Conservation (phyloP, 2,113 vertebrate species). For the Bubo bubo region DNA sequence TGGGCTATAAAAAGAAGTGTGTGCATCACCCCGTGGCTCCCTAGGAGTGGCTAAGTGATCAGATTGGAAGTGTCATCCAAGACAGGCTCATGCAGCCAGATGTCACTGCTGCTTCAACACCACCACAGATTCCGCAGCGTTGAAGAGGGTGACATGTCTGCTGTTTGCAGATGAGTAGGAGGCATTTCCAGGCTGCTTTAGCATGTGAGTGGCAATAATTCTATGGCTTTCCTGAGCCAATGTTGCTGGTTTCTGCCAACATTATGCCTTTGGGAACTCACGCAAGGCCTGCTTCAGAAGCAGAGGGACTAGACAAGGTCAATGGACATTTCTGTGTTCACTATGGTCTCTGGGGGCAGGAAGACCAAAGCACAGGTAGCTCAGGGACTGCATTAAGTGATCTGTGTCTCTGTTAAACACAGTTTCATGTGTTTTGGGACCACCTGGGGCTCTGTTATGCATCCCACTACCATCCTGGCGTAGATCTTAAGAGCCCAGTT, state of each 20-base stretch:
- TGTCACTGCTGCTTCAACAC: background rate
- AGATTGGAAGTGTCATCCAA: background rate
- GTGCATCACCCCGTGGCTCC: background rate
- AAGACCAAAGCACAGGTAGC: background rate
- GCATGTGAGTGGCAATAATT: background rate
- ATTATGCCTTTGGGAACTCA: background rate
- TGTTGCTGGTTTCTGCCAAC: background rate
- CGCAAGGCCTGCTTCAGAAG: background rate
- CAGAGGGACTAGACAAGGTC: background rate
- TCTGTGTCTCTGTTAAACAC: background rate
- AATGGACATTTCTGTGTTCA: background rate
- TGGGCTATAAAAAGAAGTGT: background rate
- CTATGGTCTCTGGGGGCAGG: background rate
- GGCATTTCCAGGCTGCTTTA: background rate
- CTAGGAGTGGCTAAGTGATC: background rate
- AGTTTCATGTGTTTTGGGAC: background rate
- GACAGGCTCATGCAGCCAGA: background rate
- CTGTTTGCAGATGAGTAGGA: background rate
- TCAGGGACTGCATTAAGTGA: background rate
- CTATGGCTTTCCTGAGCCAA: background rate
- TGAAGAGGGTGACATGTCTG: background rate
- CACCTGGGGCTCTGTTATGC: background rate
- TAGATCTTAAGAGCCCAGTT: background rate
- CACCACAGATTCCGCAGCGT: fast-evolving
- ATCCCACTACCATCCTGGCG: background rate